Base-by-base conservation (phyloP, 2,797 vertebrate genomes). In the Pangasius mekongensis region DNA sequence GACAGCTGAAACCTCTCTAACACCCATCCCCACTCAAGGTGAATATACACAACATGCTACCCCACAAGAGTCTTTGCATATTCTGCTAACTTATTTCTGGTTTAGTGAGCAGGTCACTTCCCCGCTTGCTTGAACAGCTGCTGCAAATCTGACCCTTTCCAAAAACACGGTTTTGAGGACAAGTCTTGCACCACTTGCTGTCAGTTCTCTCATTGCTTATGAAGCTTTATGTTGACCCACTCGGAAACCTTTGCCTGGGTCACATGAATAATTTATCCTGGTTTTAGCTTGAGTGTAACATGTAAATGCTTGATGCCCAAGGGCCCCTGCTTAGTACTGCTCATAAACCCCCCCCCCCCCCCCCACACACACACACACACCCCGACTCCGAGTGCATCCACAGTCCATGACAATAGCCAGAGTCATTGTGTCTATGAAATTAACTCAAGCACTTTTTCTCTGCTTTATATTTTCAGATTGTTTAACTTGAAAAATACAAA, bases 31-130 rank as follows among this genome's bases (percentile, higher is more conserved):
- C 71, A 86, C 58, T 80, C 85, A 90, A 89, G 90, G 91, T 90
- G 89, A 92, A 89, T 89, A 90, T 89, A 91, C 91, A 91, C 84
- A 90, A 88, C 83, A 84, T 62, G n/a, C 66, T 49, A 47, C 82
- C 88, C 87, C 87, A 52, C 81, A 60, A 81, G 85, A 87, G 83
- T 94, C 93, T 94, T 94, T 96, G 94, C 95, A 95, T 96, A 95
- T 95, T 94, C 92, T 86, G 92, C 13, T 93, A 91, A 92, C 92
- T 96, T 95, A 93, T 96, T 96, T 95, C 95, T 94, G 96, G 95
- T 96, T 96, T 96, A 95, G 93, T 95, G 96, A 95, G 91, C 96
- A 96, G 95, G 95, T 95, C 95, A 95, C 93, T 95, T 95, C 91
- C 92, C 93, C 93, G 90, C 93, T 95, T 96, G 95, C 95, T 95